A percentile compares a stretch with the other conserved stretches of the same genome.
Evolutionary conservation across 2,888 invertebrate genomes (phyloP).

Genomic region (Euzophera pinguis): DNA sequence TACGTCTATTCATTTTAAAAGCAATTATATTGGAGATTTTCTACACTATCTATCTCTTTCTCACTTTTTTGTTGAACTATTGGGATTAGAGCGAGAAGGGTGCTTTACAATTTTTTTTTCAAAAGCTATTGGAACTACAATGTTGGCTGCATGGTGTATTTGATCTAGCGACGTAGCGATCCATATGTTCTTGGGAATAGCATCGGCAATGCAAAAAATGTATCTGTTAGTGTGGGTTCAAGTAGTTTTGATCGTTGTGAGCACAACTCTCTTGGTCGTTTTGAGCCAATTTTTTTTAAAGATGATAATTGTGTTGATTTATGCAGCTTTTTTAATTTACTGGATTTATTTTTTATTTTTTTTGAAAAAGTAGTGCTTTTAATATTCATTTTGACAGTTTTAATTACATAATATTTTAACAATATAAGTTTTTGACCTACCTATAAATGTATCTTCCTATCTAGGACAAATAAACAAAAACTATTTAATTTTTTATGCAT

Average conservation of each 20-base stretch:
- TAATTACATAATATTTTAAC: no score
- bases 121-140: constrained; percentile 69
- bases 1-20: constrained; percentile 65
- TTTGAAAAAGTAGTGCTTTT: no score
- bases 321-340: no score
- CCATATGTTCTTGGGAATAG: constrained; percentile 77
- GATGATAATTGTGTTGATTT: neutral
- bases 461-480: no score
- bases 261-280: neutral
- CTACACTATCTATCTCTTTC: constrained; percentile 40
- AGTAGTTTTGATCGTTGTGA: constrained; percentile 44
- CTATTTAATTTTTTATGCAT: no score
- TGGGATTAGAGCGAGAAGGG: constrained; percentile 47
- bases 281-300: neutral
- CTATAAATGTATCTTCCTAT: no score
- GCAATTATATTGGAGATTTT: constrained; percentile 61
- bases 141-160: constrained; percentile 76
- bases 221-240: constrained; percentile 40
- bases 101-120: constrained; percentile 53
- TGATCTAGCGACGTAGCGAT: constrained; percentile 77
- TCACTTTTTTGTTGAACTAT: constrained; percentile 21
- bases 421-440: no score
- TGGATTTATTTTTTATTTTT: no score
- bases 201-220: constrained; percentile 73
- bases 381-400: no score